These are phyloP conservation scores for Neria commutata DNA, from an alignment of 2,888 invertebrate species.

Conservation along the genomic window DNA sequence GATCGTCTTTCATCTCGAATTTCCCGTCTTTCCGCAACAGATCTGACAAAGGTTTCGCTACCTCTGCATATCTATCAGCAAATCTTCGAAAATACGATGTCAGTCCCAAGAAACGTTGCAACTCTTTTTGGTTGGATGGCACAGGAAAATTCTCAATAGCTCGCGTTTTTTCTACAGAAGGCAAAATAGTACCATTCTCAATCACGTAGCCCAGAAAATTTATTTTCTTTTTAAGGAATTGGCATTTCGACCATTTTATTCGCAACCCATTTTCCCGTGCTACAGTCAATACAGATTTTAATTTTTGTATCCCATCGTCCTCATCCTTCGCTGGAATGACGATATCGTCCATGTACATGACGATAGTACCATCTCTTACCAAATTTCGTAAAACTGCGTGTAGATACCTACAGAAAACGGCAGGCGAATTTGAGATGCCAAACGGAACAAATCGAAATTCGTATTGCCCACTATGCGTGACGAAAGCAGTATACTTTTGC, in stretches of 20 bases:
- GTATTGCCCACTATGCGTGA: constrained; percentile 11
- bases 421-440: constrained; percentile 16
- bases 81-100: constrained; percentile 29
- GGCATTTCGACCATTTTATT: constrained; percentile 30
- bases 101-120: constrained; percentile 30
- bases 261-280: constrained; percentile 18
- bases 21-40: constrained; percentile 29
- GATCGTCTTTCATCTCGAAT: constrained; percentile 23
- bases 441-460: constrained; percentile 12
- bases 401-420: constrained; percentile 15
- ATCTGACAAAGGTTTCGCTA: constrained; percentile 24
- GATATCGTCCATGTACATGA: constrained; percentile 5
- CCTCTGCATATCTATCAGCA: constrained; percentile 2
- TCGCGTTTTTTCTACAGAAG: constrained; percentile 21
- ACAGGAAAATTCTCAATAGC: constrained; percentile 24
- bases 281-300: constrained; percentile 17
- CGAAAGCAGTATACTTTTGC: constrained; percentile 8
- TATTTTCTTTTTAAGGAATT: constrained; percentile 22
- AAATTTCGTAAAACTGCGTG: constrained; percentile 4
- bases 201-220: constrained; percentile 32
- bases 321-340: background rate
- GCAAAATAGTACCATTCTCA: constrained; percentile 24
- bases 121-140: constrained; percentile 21
- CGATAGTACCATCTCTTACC: background rate
- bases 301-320: background rate